Conservation (phyloP, 2,797 vertebrate species). For the Lagorchestes hirsutus region DNA sequence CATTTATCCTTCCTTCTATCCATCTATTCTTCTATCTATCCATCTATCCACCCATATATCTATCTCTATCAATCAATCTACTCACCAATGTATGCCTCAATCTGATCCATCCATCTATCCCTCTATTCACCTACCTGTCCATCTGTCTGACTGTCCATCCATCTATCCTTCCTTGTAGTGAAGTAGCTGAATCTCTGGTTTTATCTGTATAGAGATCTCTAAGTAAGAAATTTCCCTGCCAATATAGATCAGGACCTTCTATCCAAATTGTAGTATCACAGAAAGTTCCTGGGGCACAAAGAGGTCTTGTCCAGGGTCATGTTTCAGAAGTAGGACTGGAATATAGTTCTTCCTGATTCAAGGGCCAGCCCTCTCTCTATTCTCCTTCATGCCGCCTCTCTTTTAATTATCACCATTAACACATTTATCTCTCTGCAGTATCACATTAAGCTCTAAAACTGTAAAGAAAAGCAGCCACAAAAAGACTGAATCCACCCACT, state of each 20-base stretch:
- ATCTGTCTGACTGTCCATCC: background rate
- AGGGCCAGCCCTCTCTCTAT: background rate
- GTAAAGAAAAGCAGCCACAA: background rate
- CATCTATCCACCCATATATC: background rate
- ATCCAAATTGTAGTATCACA: background rate
- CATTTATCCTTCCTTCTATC: background rate
- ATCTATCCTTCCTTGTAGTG: background rate
- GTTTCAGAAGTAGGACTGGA: background rate
- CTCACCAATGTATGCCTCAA: background rate
- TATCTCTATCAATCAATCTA: background rate
- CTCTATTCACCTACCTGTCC: background rate
- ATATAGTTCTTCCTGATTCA: background rate
- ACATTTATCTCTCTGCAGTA: background rate
- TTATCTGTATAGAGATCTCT: background rate
- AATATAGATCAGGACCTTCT: background rate
- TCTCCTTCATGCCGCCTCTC: background rate
- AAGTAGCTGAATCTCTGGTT: background rate
- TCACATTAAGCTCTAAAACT: background rate
- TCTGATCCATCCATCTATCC: no score
- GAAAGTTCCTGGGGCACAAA: background rate
- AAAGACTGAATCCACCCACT: slow-evolving; percentile 3
- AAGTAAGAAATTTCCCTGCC: background rate
- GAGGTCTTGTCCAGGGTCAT: background rate
- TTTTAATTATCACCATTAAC: background rate
- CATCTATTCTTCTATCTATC: background rate